A percentile compares a stretch with the other conserved stretches of the same genome.
phyloP scores from a whole-genome alignment of 2,888 invertebrate species.

The Lottia gigantea region DNA sequence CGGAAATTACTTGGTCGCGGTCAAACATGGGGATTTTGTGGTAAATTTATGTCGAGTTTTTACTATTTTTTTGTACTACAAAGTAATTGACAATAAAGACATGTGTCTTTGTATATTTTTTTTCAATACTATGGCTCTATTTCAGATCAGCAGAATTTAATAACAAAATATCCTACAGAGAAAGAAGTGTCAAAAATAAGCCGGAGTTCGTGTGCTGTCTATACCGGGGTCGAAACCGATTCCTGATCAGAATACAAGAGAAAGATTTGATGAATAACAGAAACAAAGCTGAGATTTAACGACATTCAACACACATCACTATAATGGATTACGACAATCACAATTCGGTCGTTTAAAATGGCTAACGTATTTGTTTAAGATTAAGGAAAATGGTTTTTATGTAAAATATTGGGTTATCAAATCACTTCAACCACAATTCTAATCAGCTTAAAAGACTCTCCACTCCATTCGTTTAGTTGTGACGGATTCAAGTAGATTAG shows the following conservation, averaged over 20 bases:
- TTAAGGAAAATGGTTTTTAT: neutral
- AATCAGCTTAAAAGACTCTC: conserved; percentile 5
- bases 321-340: conserved; percentile 6
- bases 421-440: neutral
- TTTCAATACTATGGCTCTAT: no score
- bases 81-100: no score
- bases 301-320: neutral
- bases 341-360: neutral
- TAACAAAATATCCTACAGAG: no score
- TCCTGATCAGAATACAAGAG: neutral
- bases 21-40: no score
- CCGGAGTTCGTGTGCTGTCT: no score
- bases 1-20: no score
- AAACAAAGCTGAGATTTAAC: neutral
- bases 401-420: neutral
- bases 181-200: no score
- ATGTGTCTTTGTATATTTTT: no score
- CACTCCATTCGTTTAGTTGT: neutral
- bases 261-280: neutral
- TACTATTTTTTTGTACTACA: no score
- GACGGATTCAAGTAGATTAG: conserved; percentile 1
- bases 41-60: no score
- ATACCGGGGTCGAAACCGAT: neutral
- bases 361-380: neutral
- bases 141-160: no score